Percentiles rank a stretch among this genome's conserved stretches.
These are phyloP conservation scores for Orthonyx spaldingii DNA, from an alignment of 2,113 vertebrate genomes.

Conservation along the genomic window DNA sequence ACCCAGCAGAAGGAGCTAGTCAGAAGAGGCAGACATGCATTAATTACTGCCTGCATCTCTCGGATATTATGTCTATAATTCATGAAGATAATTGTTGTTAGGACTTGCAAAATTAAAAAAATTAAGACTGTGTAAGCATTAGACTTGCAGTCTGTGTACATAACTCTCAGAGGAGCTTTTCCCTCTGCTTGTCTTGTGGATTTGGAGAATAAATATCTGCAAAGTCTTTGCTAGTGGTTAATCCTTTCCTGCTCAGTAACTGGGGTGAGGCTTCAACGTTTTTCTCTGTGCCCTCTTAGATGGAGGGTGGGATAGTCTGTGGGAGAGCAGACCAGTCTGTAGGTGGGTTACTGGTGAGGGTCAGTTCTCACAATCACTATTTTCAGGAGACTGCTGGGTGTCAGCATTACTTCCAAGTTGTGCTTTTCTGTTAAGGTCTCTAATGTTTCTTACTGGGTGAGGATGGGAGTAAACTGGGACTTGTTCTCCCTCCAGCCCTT, in stretches of 20 bases:
- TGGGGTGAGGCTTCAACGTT: background rate
- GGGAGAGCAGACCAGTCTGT: background rate
- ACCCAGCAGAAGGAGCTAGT: slow-evolving; percentile 63
- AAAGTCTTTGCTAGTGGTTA: background rate
- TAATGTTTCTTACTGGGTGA: background rate
- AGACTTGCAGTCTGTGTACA: background rate
- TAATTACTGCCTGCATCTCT: slow-evolving; percentile 61
- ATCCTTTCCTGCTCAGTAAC: background rate
- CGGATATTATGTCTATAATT: slow-evolving; percentile 64
- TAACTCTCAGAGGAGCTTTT: slow-evolving; percentile 24
- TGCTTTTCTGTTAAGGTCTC: background rate
- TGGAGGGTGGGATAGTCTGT: background rate
- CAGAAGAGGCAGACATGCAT: slow-evolving; percentile 53
- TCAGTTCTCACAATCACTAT: accelerated
- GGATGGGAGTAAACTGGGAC: background rate
- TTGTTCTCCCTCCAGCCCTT: background rate
- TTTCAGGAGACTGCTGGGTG: background rate
- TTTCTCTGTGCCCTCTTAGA: background rate
- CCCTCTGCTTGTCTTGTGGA: slow-evolving; percentile 23
- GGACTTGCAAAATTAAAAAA: slow-evolving; percentile 25
- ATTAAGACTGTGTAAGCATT: slow-evolving; percentile 26
- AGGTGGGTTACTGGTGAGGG: background rate
- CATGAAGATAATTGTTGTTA: slow-evolving; percentile 62
- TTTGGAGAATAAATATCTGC: slow-evolving; percentile 40
- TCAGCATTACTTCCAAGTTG: background rate